Base-by-base conservation (phyloP, 1,140 invertebrate genomes). In the Saxidomus purpurata region DNA sequence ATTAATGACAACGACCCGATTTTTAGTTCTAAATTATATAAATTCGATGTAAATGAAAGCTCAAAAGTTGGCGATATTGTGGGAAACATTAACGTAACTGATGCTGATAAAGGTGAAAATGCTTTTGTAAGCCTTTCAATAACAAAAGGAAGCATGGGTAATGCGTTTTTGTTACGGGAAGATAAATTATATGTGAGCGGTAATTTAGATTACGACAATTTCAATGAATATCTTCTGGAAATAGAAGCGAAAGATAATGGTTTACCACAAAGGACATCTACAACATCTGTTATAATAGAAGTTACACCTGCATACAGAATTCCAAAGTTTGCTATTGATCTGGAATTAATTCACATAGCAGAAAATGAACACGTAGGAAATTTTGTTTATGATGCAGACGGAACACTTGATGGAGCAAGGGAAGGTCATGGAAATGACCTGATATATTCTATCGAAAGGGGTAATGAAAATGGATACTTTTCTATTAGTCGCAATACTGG, bases 241-340 rank as follows among this genome's bases (percentile, higher is more conserved):
- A 15, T 89, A 13, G 87, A 83, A 77, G 87, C 87, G 17, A 89
- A 36, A 49, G 87, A 89, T 38, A 84, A n/a, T 49, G 79, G 87
- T 8, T 25, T 17, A 25, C 79, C 80, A 40, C 63, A 55, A 38
- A 52, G 69, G 25, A 59, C 87, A n/a, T 69, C 87, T 4, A 83
- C 79, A 31, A 49, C 87, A 17, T 83, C 55, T 19, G 81, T 89
- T 22, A 82, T 89, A 19, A 61, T 89, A 3, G 40, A 61, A 28
- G 80, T 89, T 49, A 59, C 31, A 22, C 87, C 87, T 9, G 67
- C 83, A 83, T 59, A 74, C 34, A 74, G 59, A 36, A 36, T 36
- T 34, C 87, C 87, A 61, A 76, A 76, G 22, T 89, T 89, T 81
- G 49, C 36, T 34, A 38, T 61, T 19, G 36, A 77, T 76, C 31